Conservation (phyloP, 2,888 invertebrate genomes). For the Drosophila tripunctata region DNA sequence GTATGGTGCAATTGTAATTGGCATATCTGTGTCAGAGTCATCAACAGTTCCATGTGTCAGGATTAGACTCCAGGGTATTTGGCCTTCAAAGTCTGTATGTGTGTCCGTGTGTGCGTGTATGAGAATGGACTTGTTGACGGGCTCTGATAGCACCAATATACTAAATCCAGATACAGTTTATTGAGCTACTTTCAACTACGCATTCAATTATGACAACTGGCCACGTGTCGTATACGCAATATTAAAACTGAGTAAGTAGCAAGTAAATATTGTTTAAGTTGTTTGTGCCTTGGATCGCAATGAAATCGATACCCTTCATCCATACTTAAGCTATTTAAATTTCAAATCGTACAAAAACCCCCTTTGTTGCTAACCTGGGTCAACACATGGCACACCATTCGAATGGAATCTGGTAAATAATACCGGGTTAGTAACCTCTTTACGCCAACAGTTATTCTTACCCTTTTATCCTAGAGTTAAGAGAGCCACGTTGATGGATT, state of each 20-base stretch:
- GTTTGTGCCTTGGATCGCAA: slow-evolving; percentile 20
- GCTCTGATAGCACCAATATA: slow-evolving; percentile 10
- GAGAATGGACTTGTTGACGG: slow-evolving; percentile 27
- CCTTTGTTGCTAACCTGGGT: slow-evolving; percentile 14
- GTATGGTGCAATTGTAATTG: slow-evolving; percentile 64
- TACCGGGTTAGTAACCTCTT: slow-evolving; percentile 39
- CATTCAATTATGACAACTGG: slow-evolving; percentile 2
- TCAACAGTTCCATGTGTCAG: slow-evolving; percentile 46
- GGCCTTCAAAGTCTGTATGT: slow-evolving; percentile 13
- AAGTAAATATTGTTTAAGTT: no score
- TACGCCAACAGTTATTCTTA: slow-evolving; percentile 38
- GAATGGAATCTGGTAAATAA: slow-evolving; percentile 32
- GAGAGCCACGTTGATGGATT: slow-evolving; percentile 38
- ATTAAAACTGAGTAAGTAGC: background rate
- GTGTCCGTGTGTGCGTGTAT: background rate
- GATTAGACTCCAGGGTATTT: slow-evolving; percentile 39
- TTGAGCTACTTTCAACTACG: slow-evolving; percentile 16
- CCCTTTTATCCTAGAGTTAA: slow-evolving; percentile 12
- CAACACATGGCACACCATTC: slow-evolving; percentile 15
- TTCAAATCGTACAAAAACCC: slow-evolving; percentile 40
- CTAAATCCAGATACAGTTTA: slow-evolving; percentile 18
- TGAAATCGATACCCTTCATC: no score
- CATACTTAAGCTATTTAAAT: slow-evolving; percentile 55
- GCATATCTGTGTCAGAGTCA: slow-evolving; percentile 60
- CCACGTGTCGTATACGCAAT: slow-evolving; percentile 11